Conservation (phyloP, 2,797 vertebrate species). For the Octomys mimax region DNA sequence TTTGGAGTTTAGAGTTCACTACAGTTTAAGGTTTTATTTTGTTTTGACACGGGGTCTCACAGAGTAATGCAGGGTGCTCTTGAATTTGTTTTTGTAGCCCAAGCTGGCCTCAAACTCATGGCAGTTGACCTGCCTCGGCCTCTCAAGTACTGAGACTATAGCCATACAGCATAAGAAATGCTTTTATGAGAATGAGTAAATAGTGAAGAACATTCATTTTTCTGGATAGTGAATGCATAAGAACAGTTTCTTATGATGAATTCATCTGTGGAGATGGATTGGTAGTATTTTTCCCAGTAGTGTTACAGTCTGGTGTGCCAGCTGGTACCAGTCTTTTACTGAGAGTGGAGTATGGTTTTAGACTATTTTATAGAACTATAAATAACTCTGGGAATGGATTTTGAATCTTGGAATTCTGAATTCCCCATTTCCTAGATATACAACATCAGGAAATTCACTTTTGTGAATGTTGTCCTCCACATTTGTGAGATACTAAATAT, state of each 20-base stretch:
- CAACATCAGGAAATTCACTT: background rate
- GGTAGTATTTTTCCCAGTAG: background rate
- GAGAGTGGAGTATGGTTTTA: background rate
- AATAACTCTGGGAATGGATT: background rate
- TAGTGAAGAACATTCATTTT: background rate
- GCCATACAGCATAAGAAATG: background rate
- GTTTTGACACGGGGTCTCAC: background rate
- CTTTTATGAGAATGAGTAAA: background rate
- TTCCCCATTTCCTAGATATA: background rate
- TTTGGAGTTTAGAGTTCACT: conserved; percentile 41
- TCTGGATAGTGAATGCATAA: background rate
- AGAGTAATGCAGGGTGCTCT: background rate
- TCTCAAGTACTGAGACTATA: background rate
- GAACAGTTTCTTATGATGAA: conserved; percentile 12
- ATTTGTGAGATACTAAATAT: background rate
- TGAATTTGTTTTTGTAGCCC: background rate
- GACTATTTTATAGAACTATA: background rate
- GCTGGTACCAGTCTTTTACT: background rate
- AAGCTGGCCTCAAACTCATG: background rate
- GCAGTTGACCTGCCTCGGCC: background rate
- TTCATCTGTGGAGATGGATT: background rate
- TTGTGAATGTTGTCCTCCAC: background rate
- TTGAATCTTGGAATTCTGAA: conserved; percentile 3
- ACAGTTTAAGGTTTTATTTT: background rate
- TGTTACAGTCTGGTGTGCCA: background rate